Evolutionary conservation across 2,888 invertebrate genomes (phyloP), one percentile per base, ranked within the genome.

Genomic region (Napeogenes inachia): DNA sequence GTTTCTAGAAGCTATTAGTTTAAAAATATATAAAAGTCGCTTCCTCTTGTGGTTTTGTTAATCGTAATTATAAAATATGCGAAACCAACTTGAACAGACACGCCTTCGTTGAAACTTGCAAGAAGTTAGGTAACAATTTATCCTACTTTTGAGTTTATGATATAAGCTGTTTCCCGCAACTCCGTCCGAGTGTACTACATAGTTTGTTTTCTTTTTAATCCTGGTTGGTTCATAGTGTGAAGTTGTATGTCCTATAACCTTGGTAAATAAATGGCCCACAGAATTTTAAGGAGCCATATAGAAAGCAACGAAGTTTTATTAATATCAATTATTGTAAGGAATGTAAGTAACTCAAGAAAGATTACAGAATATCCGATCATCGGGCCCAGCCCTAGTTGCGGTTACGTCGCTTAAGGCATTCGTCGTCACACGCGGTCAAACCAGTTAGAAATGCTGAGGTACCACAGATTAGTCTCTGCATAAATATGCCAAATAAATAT

Each of bases 401-500:
- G 80, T 80, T 77, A 79, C 75, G 75, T 77, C 77, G 72, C 73
- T 78, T 77, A 78, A 74, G 74, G 75, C 72, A 75, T 76, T 68
- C 66, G 76, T 70, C 75, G 74, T 72, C 72, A 72, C 69, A 70
- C 71, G 74, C 71, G 70, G 76, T 75, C 71, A 72, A 75, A 82
- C 83, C 80, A 75, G 83, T 83, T 82, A 80, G 78, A 79, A 82
- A 82, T 76, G 79, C 73, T 73, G 75, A 64, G 70, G 63, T 70
- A 67, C 67, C 66, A 66, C 65, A 66, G 68, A 69, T 72, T 71
- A 64, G 68, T 68, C 65, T 66, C 62, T 63, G 54, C 61, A 42
- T 63, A 61, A 57, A 56, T 62, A 56, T 61, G 54, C 59, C 56
- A 60, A 61, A 62, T 60, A 30, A 50, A 50, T 60, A 60, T 56